These are phyloP conservation scores for Globia sparganii DNA, from an alignment of 2,888 invertebrate species.

Conservation along the genomic window DNA sequence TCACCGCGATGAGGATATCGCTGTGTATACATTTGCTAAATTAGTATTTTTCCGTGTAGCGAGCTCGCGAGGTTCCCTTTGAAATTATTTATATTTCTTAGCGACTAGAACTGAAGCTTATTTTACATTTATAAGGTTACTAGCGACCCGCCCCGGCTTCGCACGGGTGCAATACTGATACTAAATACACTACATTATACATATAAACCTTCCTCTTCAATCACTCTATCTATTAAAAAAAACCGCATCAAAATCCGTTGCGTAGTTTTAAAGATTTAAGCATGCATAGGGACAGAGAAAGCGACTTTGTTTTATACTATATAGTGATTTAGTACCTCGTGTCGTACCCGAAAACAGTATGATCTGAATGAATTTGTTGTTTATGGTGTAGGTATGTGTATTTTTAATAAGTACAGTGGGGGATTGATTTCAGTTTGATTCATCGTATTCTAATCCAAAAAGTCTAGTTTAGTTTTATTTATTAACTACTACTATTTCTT, in stretches of 20 bases:
- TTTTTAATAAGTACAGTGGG: background rate
- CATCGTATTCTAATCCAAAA: background rate
- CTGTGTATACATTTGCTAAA: conserved; percentile 57
- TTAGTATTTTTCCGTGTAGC: conserved; percentile 52
- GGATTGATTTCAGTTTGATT: background rate
- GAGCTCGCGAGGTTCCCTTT: conserved; percentile 42
- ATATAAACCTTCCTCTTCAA: too few species aligned
- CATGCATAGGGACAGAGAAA: too few species aligned
- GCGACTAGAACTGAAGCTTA: conserved; percentile 11
- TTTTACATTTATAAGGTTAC: too few species aligned
- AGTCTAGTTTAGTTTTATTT: background rate
- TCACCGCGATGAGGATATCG: conserved; percentile 46
- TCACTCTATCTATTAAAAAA: too few species aligned
- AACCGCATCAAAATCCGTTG: too few species aligned
- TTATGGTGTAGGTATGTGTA: background rate
- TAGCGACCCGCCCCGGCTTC: too few species aligned
- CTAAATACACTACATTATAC: too few species aligned
- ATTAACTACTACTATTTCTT: too few species aligned
- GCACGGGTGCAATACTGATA: too few species aligned
- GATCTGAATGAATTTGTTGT: conserved; percentile 8
- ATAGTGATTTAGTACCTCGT: conserved; percentile 15
- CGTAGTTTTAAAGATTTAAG: too few species aligned
- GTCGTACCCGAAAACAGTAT: conserved; percentile 3
- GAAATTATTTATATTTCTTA: conserved; percentile 55
- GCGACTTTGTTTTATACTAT: too few species aligned